Conservation (phyloP, 2,888 invertebrate species). For the Lithodes maja region DNA sequence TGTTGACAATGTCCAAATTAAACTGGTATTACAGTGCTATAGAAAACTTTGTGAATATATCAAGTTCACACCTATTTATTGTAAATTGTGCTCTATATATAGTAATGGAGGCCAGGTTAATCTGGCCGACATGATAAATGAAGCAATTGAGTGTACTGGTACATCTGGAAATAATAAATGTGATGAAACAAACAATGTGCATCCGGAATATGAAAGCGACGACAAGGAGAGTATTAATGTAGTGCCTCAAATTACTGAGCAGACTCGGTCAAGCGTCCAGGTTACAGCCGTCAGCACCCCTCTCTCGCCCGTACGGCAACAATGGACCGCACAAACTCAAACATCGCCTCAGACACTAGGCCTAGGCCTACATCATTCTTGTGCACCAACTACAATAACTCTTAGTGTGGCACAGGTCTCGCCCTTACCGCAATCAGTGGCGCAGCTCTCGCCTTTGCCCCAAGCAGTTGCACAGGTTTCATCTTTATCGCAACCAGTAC, state of each 20-base stretch:
- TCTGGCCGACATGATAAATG: conserved; percentile 84
- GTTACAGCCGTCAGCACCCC: background rate
- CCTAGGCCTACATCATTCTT: conserved; percentile 10
- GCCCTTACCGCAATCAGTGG: conserved; percentile 36
- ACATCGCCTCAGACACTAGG: background rate
- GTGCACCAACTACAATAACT: conserved; percentile 43
- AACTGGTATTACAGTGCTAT: conserved; percentile 89
- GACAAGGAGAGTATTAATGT: conserved; percentile 38
- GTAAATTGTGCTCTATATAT: conserved; percentile 78
- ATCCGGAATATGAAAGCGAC: conserved; percentile 53
- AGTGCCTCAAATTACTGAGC: background rate
- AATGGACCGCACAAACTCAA: conserved; percentile 8
- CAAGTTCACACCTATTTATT: conserved; percentile 83
- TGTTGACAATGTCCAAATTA: conserved; percentile 86
- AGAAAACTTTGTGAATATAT: conserved; percentile 91
- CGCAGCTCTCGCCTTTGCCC: background rate
- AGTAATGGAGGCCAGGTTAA: conserved; percentile 77
- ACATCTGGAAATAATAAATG: conserved; percentile 28
- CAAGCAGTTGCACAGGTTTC: background rate
- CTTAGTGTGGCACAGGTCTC: conserved; percentile 21
- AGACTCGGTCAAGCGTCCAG: background rate
- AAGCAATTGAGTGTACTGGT: conserved; percentile 76
- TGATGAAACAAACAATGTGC: conserved; percentile 56
- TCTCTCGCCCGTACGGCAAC: background rate
- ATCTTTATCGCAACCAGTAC: background rate